phyloP scores from a whole-genome alignment of 2,113 vertebrate genomes.

The Pungitius pungitius region DNA sequence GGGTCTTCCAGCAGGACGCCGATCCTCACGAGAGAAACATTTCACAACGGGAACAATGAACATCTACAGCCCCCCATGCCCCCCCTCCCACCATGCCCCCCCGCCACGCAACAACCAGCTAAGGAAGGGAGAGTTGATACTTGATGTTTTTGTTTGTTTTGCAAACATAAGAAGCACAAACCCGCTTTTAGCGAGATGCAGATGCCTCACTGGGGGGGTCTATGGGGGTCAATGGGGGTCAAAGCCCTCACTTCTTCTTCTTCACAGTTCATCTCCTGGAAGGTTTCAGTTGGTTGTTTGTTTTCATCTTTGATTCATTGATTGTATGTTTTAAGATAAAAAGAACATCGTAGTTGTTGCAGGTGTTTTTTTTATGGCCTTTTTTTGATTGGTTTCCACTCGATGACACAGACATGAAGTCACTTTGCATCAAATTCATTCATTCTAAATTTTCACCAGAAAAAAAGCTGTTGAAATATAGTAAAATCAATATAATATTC shows the following conservation, averaged over 20 bases:
- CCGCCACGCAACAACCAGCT: conserved; percentile 27
- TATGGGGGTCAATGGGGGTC: too few species aligned
- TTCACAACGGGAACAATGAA: too few species aligned
- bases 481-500: neutral
- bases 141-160: conserved; percentile 1
- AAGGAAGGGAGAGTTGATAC: neutral
- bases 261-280: too few species aligned
- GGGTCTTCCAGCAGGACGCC: too few species aligned
- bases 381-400: conserved; percentile 31
- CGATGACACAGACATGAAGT: neutral
- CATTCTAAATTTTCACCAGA: neutral
- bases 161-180: conserved; percentile 43
- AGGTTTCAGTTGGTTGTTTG: neutral
- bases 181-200: conserved; percentile 12
- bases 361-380: conserved; percentile 34
- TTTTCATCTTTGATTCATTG: conserved; percentile 28
- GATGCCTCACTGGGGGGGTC: too few species aligned
- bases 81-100: too few species aligned
- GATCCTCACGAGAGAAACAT: too few species aligned
- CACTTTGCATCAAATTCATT: neutral
- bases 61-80: too few species aligned
- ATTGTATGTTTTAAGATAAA: conserved; percentile 35
- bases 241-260: too few species aligned
- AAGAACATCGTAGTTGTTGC: conserved; percentile 9
- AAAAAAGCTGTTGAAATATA: too few species aligned